These are phyloP conservation scores for Sebastes oblongus DNA, from an alignment of 2,797 vertebrate species.

Conservation along the genomic window DNA sequence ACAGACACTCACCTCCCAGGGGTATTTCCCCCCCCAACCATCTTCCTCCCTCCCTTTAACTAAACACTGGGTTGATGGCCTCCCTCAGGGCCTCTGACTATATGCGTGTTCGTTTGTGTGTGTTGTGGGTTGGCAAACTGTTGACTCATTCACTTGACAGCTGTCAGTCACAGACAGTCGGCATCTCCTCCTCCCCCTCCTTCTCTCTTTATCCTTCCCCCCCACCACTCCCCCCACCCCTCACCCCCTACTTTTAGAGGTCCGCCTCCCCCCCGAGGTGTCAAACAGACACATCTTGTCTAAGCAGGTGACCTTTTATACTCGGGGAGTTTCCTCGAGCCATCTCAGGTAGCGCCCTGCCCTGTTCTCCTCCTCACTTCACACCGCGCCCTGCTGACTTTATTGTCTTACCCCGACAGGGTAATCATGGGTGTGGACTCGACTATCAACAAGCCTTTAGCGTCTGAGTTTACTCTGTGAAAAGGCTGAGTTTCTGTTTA, in stretches of 20 bases:
- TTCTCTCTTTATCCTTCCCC: background rate
- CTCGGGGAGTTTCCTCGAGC: slow-evolving; percentile 46
- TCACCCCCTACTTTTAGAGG: slow-evolving; percentile 26
- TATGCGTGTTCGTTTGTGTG: background rate
- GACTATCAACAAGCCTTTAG: slow-evolving; percentile 55
- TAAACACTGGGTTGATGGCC: slow-evolving; percentile 26
- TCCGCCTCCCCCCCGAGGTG: slow-evolving; percentile 5
- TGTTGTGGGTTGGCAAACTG: slow-evolving; percentile 54
- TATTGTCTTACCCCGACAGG: slow-evolving; percentile 49
- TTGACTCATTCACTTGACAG: slow-evolving; percentile 62
- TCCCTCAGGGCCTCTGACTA: slow-evolving; percentile 42
- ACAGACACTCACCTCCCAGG: background rate
- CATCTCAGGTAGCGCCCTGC: slow-evolving; percentile 48
- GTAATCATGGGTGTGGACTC: slow-evolving; percentile 59
- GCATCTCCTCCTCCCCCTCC: slow-evolving; percentile 15
- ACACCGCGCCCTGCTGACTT: slow-evolving; percentile 56
- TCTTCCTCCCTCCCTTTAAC: slow-evolving; percentile 15
- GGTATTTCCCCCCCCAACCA: background rate
- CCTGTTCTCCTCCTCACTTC: slow-evolving; percentile 54
- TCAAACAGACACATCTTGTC: slow-evolving; percentile 9
- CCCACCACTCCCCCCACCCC: no score
- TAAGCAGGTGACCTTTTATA: slow-evolving; percentile 65
- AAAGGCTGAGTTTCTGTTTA: slow-evolving; percentile 44
- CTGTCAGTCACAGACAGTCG: slow-evolving; percentile 71
- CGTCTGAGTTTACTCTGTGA: slow-evolving; percentile 24